Percentiles rank a stretch among this genome's conserved stretches.
These are phyloP conservation scores for Nebria ingens DNA, from an alignment of 1,140 invertebrate genomes.

Conservation along the genomic window DNA sequence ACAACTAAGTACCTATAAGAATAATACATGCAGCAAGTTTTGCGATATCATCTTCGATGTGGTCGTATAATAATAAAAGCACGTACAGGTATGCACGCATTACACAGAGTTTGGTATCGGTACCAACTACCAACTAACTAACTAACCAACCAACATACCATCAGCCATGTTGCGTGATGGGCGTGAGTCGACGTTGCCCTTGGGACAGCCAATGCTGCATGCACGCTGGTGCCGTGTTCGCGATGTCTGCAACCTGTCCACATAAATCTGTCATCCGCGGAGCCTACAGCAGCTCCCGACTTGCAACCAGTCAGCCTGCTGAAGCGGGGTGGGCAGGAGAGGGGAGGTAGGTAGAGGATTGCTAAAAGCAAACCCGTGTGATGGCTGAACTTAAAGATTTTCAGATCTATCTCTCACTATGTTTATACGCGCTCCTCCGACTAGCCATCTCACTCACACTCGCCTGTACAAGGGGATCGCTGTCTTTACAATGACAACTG, in stretches of 20 bases:
- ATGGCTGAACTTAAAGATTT: slow-evolving; percentile 27
- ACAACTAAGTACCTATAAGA: neutral
- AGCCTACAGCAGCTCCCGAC: neutral
- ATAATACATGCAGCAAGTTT: too few species aligned
- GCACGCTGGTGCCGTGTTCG: slow-evolving; percentile 11
- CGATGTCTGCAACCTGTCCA: slow-evolving; percentile 32
- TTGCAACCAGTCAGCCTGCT: neutral
- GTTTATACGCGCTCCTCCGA: slow-evolving; percentile 22
- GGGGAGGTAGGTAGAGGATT: slow-evolving; percentile 6
- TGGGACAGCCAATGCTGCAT: slow-evolving; percentile 3
- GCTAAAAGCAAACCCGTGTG: slow-evolving; percentile 30
- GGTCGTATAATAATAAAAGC: neutral
- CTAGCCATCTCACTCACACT: slow-evolving; percentile 7
- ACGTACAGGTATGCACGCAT: slow-evolving; percentile 1
- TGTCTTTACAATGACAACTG: neutral
- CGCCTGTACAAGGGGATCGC: too few species aligned
- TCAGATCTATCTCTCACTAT: slow-evolving; percentile 29
- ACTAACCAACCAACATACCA: too few species aligned
- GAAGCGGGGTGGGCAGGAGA: neutral
- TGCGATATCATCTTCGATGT: neutral
- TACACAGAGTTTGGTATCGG: slow-evolving; percentile 13
- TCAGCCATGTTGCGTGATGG: slow-evolving; percentile 15
- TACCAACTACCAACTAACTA: too few species aligned
- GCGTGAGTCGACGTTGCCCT: slow-evolving; percentile 10
- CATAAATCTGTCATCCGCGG: slow-evolving; percentile 33